phyloP scores from a whole-genome alignment of 2,113 vertebrate genomes.

The Zapornia atra region DNA sequence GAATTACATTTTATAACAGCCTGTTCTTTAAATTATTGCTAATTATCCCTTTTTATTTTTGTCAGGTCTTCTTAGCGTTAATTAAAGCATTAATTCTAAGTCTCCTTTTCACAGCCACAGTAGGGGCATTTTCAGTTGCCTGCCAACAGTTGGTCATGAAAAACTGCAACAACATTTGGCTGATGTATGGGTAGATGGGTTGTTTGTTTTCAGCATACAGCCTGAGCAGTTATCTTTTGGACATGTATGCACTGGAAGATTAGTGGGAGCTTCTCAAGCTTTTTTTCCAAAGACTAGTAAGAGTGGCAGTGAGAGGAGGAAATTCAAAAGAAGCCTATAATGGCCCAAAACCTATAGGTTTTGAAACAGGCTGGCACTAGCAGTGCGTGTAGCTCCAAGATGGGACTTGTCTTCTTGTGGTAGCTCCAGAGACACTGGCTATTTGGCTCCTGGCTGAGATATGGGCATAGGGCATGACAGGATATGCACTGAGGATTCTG shows the following conservation, averaged over 20 bases:
- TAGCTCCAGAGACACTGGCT: neutral
- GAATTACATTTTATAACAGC: neutral
- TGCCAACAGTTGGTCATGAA: neutral
- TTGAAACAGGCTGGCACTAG: neutral
- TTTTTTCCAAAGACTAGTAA: neutral
- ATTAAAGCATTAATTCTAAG: neutral
- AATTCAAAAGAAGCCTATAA: neutral
- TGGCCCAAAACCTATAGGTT: neutral
- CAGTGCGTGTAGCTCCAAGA: neutral
- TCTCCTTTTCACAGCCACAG: neutral
- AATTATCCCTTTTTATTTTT: neutral
- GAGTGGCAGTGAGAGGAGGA: neutral
- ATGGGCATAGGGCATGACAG: neutral
- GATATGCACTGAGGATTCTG: neutral
- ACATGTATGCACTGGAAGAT: neutral
- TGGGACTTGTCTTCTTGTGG: neutral
- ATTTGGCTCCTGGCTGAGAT: neutral
- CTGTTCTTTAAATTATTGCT: neutral
- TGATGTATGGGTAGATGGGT: neutral
- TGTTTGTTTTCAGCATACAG: neutral
- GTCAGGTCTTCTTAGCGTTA: neutral
- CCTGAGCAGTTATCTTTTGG: neutral
- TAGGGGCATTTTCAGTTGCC: neutral
- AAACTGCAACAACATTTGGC: neutral
- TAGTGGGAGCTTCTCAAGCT: neutral